Evolutionary conservation across 2,113 vertebrate genomes (phyloP).

Genomic region (Ptilorrhoa leucosticta): DNA sequence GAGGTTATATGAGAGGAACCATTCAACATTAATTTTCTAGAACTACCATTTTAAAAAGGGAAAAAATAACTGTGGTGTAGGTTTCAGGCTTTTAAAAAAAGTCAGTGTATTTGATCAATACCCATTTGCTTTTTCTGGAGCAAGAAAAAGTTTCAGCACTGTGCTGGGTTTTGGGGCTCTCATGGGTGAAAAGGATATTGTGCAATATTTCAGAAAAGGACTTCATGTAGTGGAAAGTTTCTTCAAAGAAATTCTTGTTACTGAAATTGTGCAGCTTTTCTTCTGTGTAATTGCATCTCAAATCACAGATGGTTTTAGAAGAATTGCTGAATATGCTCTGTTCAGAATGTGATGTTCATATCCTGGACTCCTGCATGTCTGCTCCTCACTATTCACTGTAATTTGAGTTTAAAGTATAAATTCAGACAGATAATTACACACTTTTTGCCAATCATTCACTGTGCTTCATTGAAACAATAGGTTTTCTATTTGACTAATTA

Average conservation of each 20-base stretch:
- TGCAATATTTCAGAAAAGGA: not conserved
- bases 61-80: not conserved
- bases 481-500: not conserved
- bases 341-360: not conserved
- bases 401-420: not conserved
- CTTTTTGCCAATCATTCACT: not conserved
- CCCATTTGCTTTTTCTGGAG: not conserved
- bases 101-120: not conserved
- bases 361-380: not conserved
- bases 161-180: not conserved
- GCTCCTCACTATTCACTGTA: not conserved
- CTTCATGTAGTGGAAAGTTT: fast-evolving
- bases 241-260: not conserved
- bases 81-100: not conserved
- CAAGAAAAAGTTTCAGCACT: not conserved
- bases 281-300: not conserved
- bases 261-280: not conserved
- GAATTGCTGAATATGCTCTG: not conserved
- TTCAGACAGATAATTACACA: not conserved
- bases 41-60: not conserved
- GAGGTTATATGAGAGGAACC: not conserved
- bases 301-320: not conserved
- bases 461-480: not conserved
- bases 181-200: not conserved
- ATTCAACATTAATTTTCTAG: not conserved